phyloP scores from a whole-genome alignment of 2,797 vertebrate genomes.

The Bucorvus abyssinicus region DNA sequence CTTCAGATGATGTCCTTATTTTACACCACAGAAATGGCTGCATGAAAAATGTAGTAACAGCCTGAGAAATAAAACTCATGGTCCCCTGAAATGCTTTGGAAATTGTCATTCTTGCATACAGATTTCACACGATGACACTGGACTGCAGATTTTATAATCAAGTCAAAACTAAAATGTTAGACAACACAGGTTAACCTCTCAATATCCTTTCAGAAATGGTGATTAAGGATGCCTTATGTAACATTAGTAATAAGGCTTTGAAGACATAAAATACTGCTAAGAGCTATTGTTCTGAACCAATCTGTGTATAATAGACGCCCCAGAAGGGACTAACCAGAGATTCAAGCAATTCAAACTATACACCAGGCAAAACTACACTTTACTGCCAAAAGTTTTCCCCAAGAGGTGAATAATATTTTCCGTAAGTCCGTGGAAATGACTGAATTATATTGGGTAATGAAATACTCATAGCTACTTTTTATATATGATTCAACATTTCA shows the following conservation, averaged over 20 bases:
- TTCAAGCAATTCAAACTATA: slow-evolving; percentile 62
- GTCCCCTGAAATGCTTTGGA: neutral
- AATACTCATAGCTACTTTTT: slow-evolving; percentile 71
- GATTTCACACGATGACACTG: neutral
- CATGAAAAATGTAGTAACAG: neutral
- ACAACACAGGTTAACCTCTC: slow-evolving; percentile 25
- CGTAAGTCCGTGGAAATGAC: slow-evolving; percentile 70
- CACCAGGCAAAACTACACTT: slow-evolving; percentile 71
- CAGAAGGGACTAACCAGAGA: slow-evolving; percentile 60
- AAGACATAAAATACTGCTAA: neutral
- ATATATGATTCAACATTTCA: slow-evolving; percentile 73
- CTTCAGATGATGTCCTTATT: slow-evolving; percentile 46
- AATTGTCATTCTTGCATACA: neutral
- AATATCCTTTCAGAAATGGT: neutral
- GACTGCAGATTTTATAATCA: neutral
- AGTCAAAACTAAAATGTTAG: slow-evolving; percentile 35
- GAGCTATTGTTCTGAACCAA: neutral
- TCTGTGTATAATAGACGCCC: slow-evolving; percentile 5
- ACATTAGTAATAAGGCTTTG: neutral
- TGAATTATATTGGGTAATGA: slow-evolving; percentile 76
- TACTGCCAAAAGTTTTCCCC: slow-evolving; percentile 70
- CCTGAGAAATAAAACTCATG: neutral
- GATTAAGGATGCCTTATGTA: neutral
- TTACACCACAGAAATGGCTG: neutral
- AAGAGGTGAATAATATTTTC: slow-evolving; percentile 76